Evolutionary conservation across 2,888 invertebrate species (phyloP).

Genomic region (Eremobia ochroleuca): DNA sequence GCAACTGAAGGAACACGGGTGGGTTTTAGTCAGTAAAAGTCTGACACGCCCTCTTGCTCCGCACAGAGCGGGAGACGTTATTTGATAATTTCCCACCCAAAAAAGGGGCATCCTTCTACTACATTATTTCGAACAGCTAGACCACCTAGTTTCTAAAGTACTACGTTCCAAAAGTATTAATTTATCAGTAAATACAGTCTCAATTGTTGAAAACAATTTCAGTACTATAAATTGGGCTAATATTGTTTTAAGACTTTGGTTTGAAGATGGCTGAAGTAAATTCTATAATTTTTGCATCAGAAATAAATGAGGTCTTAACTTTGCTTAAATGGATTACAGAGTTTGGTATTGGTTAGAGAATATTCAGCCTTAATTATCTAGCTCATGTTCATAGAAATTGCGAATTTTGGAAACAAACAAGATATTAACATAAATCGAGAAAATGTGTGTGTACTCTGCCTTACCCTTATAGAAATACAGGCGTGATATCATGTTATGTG

Average conservation of each 20-base stretch:
- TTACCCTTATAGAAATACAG: background rate
- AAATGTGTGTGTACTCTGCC: background rate
- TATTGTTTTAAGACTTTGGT: slow-evolving; percentile 33
- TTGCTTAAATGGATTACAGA: slow-evolving; percentile 15
- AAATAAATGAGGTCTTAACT: slow-evolving; percentile 11
- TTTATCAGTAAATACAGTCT: slow-evolving; percentile 9
- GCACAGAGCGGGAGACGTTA: too few species aligned
- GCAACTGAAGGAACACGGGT: too few species aligned
- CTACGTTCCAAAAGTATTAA: slow-evolving; percentile 10
- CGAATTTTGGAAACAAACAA: background rate
- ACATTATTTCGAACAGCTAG: background rate
- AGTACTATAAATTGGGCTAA: slow-evolving; percentile 4
- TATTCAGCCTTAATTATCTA: slow-evolving; percentile 1
- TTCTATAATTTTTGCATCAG: slow-evolving; percentile 27
- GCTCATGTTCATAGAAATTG: background rate
- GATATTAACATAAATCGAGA: background rate
- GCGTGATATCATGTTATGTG: background rate
- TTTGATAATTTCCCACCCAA: too few species aligned
- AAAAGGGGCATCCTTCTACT: background rate
- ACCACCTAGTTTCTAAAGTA: background rate
- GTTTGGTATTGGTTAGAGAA: background rate
- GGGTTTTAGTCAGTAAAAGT: too few species aligned
- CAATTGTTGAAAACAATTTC: slow-evolving; percentile 4
- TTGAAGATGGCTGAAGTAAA: background rate
- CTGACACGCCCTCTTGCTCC: too few species aligned